These are phyloP conservation scores for Microctenopoma stevenorrisi DNA, from an alignment of 2,797 vertebrate species.

Conservation along the genomic window DNA sequence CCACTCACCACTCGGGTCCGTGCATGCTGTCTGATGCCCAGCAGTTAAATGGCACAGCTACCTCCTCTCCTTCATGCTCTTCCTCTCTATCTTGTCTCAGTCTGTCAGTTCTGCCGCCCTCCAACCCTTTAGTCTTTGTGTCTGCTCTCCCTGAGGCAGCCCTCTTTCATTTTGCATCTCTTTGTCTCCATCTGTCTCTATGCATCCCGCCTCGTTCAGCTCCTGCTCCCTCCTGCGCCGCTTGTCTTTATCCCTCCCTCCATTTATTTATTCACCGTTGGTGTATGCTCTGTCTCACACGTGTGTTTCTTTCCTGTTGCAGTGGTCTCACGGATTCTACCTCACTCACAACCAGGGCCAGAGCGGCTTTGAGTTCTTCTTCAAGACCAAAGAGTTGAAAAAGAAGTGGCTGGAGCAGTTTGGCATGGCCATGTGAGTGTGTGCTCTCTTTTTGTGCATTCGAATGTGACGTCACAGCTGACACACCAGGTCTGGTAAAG, in stretches of 20 bases:
- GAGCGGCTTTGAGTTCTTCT: constrained; percentile 96
- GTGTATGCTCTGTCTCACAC: constrained; percentile 22
- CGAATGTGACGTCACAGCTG: not conserved
- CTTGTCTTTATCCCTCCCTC: constrained; percentile 32
- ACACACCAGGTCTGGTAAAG: too few species aligned
- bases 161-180: constrained; percentile 65
- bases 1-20: constrained; percentile 25
- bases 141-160: constrained; percentile 54
- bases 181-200: constrained; percentile 73
- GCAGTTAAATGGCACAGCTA: constrained; percentile 45
- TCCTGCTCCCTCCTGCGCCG: constrained; percentile 24
- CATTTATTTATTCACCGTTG: constrained; percentile 26
- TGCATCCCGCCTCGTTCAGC: constrained; percentile 44
- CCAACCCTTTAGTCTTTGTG: constrained; percentile 52
- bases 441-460: not conserved
- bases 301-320: constrained; percentile 40
- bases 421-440: constrained; percentile 98
- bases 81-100: constrained; percentile 40
- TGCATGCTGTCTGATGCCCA: constrained; percentile 53
- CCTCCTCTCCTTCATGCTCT: constrained; percentile 22
- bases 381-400: constrained; percentile 99
- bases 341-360: constrained; percentile 97
- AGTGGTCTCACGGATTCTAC: constrained; percentile 99
- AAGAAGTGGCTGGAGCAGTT: constrained; percentile 99
- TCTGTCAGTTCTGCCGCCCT: constrained; percentile 46